These are phyloP conservation scores for Drosophila subsilvestris DNA, from an alignment of 2,888 invertebrate species.

Conservation along the genomic window DNA sequence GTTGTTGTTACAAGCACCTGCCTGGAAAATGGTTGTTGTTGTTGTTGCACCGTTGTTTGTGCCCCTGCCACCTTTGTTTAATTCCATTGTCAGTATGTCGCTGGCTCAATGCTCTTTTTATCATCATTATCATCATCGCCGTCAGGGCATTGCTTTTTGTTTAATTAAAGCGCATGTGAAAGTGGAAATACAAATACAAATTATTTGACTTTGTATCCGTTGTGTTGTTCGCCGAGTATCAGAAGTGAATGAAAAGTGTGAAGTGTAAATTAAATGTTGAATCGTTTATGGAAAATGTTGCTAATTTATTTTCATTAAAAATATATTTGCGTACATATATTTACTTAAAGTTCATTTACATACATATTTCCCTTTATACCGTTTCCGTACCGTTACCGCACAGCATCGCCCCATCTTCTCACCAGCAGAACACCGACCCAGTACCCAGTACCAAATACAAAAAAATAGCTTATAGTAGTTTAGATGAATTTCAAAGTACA, in stretches of 20 bases:
- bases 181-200: slow-evolving; percentile 48
- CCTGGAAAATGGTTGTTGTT: slow-evolving; percentile 60
- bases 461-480: no score
- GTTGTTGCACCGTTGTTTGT: slow-evolving; percentile 29
- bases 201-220: slow-evolving; percentile 6
- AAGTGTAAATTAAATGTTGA: no score
- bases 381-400: no score
- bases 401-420: no score
- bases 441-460: no score
- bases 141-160: slow-evolving; percentile 24
- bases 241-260: slow-evolving; percentile 5
- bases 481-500: no score
- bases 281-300: no score
- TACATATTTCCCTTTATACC: not conserved
- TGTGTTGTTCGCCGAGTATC: not conserved
- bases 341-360: not conserved
- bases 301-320: not conserved
- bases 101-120: slow-evolving; percentile 35
- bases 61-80: slow-evolving; percentile 13
- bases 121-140: slow-evolving; percentile 33
- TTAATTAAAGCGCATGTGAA: slow-evolving; percentile 60
- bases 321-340: not conserved
- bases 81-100: slow-evolving; percentile 34
- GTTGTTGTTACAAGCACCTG: slow-evolving; percentile 60
- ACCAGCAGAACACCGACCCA: no score